Conservation (phyloP, 2,797 vertebrate species). For the Amphiprion clarkii region DNA sequence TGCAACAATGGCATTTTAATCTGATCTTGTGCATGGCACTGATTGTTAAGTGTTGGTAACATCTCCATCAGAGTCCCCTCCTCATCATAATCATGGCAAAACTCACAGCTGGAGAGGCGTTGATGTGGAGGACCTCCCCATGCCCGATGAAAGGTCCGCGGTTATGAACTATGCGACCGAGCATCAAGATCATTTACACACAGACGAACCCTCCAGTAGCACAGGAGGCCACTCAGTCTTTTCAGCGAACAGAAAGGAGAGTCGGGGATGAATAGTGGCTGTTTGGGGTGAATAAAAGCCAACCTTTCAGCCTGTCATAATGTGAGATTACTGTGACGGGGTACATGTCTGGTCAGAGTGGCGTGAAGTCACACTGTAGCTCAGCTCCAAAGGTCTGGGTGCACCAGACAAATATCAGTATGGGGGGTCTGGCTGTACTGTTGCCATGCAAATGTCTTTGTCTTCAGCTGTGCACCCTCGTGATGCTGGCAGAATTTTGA, state of each 20-base stretch:
- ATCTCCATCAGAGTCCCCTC: constrained; percentile 64
- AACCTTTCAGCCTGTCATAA: constrained; percentile 80
- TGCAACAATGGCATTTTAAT: constrained; percentile 28
- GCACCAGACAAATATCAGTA: constrained; percentile 43
- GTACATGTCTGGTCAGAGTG: constrained; percentile 75
- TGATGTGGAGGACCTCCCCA: constrained; percentile 71
- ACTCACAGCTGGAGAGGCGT: constrained; percentile 69
- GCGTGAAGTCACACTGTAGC: constrained; percentile 69
- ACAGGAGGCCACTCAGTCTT: constrained; percentile 69
- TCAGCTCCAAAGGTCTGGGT: constrained; percentile 50
- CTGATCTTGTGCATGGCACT: constrained; percentile 24
- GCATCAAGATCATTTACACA: constrained; percentile 74
- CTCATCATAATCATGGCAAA: constrained; percentile 66
- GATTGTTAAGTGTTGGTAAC: constrained; percentile 67
- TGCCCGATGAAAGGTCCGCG: constrained; percentile 60
- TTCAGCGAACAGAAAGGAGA: constrained; percentile 73
- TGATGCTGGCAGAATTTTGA: not conserved
- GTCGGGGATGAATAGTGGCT: constrained; percentile 70
- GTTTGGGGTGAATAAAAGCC: constrained; percentile 76
- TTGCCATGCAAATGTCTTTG: constrained; percentile 57
- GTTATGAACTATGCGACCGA: constrained; percentile 70
- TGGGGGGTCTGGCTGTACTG: constrained; percentile 51
- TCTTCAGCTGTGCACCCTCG: constrained; percentile 29
- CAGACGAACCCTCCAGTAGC: constrained; percentile 69
- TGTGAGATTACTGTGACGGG: constrained; percentile 75